Base-by-base conservation (phyloP, 2,888 invertebrate species). In the Lacanobia oleracea region DNA sequence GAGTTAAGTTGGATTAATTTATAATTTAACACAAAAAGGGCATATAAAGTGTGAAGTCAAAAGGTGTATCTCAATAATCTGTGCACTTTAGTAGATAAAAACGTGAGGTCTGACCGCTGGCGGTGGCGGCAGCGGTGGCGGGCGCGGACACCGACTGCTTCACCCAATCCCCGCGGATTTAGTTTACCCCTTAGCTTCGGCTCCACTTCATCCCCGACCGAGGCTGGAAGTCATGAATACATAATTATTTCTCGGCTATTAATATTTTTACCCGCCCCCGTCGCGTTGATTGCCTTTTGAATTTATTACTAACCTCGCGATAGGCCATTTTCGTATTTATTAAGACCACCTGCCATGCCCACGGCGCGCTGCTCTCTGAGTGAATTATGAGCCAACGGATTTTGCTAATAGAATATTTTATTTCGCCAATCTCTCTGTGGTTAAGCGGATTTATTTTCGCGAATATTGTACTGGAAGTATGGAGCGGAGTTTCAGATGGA, bases 281-380 rank as follows among this genome's bases (percentile, higher is more conserved):
- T 91, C 90, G 94, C 94, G 96, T 95, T 96, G 96, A 96, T 96
- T 96, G 96, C 95, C 95, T 96, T 94, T 94, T 96, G 96, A 95
- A 96, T 96, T 95, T 96, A 96, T 96, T 95, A 95, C 94, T 93
- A 93, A 93, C 93, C 93, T 91, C 87, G 89, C 92, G 91, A 94
- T 95, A 94, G 93, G 92, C 92, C 94, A 93, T 95, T 95, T 93
- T 93, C 94, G 94, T 95, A 96, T 95, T 96, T 96, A 96, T 96
- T 94, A 95, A 93, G 95, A 94, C 95, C 95, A 96, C 95, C 96
- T 95, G 95, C 94, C 92, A 91, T 86, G 94, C 91, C 84, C 88
- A 87, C 89, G 88, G 88, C 87, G 92, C 92, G 90, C 91, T 91
- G 88, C 91, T 90, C 88, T 89, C 91, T 87, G 91, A 92, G 93